Evolutionary conservation across 2,888 invertebrate species (phyloP).

Genomic region (Xestoiulus laeticollis): DNA sequence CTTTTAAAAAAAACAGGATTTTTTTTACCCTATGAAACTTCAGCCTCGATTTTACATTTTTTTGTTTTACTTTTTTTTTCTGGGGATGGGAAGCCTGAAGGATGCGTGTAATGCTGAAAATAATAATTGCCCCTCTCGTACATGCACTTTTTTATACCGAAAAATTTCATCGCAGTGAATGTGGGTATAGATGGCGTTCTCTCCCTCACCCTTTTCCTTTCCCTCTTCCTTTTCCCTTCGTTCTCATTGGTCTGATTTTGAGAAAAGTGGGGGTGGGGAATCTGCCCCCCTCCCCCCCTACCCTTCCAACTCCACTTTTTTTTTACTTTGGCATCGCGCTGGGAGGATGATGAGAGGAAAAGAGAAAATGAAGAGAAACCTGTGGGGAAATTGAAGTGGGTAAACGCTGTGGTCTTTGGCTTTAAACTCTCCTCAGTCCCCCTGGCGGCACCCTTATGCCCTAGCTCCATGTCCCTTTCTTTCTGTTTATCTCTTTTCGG

Average conservation of each 20-base stretch:
- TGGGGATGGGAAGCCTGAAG: neutral
- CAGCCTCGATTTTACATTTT: neutral
- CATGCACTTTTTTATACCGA: neutral
- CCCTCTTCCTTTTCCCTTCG: constrained; percentile 8
- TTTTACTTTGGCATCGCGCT: neutral
- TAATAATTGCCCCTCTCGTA: neutral
- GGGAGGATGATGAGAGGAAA: neutral
- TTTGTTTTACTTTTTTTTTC: neutral
- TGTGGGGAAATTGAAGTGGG: constrained; percentile 24
- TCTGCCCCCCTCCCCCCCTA: neutral
- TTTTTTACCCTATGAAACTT: neutral
- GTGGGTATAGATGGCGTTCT: constrained; percentile 12
- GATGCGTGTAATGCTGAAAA: neutral
- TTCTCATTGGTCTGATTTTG: neutral
- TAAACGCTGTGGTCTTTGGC: constrained; percentile 29
- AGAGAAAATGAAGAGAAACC: constrained; percentile 34
- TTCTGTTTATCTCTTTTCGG: constrained; percentile 23
- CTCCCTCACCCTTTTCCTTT: neutral
- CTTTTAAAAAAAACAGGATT: neutral
- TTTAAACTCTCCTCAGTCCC: neutral
- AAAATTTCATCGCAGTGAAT: neutral
- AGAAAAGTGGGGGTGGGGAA: too few species aligned
- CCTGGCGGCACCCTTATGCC: neutral
- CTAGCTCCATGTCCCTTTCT: neutral
- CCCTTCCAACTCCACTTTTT: neutral